Conservation (phyloP, 2,797 vertebrate genomes). For the Gallinago solitaria region DNA sequence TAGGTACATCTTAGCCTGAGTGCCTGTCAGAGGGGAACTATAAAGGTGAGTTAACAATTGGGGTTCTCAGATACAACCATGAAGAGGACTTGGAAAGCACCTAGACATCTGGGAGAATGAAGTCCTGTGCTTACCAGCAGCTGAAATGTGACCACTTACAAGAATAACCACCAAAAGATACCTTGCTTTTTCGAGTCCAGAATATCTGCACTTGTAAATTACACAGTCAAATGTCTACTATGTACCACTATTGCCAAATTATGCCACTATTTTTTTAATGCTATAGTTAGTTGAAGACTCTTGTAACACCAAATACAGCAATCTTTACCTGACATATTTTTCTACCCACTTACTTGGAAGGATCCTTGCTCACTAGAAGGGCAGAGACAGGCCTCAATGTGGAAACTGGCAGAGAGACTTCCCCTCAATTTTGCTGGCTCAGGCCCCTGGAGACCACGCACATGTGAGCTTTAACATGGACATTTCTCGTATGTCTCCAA, state of each 20-base stretch:
- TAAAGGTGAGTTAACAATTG: background rate
- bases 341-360: background rate
- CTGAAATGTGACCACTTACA: background rate
- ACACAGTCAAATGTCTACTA: no score
- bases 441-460: background rate
- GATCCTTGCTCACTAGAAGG: background rate
- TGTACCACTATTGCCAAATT: no score
- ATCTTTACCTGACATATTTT: background rate
- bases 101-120: background rate
- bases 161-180: background rate
- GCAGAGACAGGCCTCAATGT: background rate
- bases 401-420: background rate
- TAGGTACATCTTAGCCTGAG: background rate
- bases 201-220: background rate
- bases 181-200: background rate
- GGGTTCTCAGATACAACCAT: background rate
- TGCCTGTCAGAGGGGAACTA: background rate
- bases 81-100: background rate
- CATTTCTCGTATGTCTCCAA: accelerated
- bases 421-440: background rate
- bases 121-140: background rate
- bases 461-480: background rate
- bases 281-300: background rate
- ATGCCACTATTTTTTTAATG: background rate
- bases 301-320: accelerated